Evolutionary conservation across 64 coral and sea anemone genomes (phyloP).

Genomic region (Catalaphyllia jardinei): DNA sequence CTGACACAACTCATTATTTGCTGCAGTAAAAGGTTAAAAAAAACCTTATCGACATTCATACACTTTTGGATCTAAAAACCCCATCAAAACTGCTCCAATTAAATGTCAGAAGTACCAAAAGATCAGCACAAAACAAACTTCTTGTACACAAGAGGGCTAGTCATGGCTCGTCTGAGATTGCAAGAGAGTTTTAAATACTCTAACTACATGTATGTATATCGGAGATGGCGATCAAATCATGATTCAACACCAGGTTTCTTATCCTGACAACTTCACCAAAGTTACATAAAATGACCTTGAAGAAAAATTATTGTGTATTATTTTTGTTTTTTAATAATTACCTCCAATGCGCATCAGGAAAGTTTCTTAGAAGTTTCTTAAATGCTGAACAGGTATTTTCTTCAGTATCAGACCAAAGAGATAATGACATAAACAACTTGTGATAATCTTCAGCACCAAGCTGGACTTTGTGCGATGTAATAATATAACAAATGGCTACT

Average conservation of each 20-base stretch:
- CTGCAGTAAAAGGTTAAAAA: no score
- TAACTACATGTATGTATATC: no score
- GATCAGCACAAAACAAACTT: neutral
- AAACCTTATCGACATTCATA: no score
- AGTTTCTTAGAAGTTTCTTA: neutral
- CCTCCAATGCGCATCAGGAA: neutral
- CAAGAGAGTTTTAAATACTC: no score
- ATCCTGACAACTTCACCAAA: no score
- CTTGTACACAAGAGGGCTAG: no score
- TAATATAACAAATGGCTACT: neutral
- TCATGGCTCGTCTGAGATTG: no score
- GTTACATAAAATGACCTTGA: neutral
- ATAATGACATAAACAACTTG: constrained; percentile 14
- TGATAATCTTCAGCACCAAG: constrained; percentile 19
- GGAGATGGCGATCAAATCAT: no score
- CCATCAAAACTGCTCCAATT: neutral
- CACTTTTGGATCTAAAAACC: neutral
- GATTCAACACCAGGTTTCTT: no score
- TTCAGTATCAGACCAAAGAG: neutral
- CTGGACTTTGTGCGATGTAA: neutral
- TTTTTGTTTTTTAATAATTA: neutral
- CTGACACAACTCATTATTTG: no score
- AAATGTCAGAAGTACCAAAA: neutral
- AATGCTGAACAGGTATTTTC: constrained; percentile 10
- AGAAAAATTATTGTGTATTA: neutral